These are phyloP conservation scores for Patella depressa DNA, from an alignment of 2,888 invertebrate species.

Conservation along the genomic window DNA sequence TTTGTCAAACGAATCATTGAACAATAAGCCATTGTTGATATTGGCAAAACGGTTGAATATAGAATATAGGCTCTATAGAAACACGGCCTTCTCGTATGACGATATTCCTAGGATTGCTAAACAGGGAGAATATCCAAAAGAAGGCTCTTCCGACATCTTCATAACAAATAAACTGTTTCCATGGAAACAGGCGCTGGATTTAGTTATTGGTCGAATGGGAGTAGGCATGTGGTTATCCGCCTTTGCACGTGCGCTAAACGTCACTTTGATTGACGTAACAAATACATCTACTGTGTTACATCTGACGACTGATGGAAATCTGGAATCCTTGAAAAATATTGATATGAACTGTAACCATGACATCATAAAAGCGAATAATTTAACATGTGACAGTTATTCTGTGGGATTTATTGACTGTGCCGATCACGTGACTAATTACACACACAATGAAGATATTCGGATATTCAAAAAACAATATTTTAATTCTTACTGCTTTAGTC, in stretches of 20 bases:
- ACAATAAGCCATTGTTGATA: neutral
- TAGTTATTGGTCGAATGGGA: neutral
- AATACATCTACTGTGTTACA: neutral
- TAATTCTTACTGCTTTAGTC: no score
- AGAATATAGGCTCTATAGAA: neutral
- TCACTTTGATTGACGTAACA: neutral
- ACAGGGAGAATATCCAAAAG: neutral
- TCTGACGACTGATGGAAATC: neutral
- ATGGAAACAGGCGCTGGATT: neutral
- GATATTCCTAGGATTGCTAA: neutral
- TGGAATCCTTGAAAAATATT: no score
- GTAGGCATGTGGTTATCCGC: neutral
- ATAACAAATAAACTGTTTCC: neutral
- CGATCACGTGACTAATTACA: no score
- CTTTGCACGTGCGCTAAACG: neutral
- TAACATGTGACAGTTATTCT: no score
- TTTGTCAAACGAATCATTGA: neutral
- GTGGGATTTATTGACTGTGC: no score
- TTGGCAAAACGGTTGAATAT: neutral
- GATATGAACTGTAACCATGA: no score
- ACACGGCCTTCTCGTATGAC: neutral
- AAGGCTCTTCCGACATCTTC: constrained; percentile 2
- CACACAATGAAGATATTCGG: no score
- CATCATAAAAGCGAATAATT: no score
- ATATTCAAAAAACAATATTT: no score